Evolutionary conservation across 2,888 invertebrate genomes (phyloP), one percentile per base, ranked within the genome.

Genomic region (Brenthis hecate): DNA sequence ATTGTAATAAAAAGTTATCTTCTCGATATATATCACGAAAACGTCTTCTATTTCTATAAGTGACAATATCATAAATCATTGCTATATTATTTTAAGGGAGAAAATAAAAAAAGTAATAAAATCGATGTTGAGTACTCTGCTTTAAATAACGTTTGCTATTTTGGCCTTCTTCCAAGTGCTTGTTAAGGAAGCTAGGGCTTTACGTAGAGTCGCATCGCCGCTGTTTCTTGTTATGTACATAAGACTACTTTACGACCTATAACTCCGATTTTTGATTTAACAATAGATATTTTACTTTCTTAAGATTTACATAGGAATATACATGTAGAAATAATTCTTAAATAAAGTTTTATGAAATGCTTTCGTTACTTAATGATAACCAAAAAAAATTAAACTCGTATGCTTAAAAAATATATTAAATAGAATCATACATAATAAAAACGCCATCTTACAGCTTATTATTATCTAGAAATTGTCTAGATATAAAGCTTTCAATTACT

Each of bases 131-230:
- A 66, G 65, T 69, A 69, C 57, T 66, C 53, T 56, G 56, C 66
- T 71, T 71, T 63, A 83, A 83, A 81, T 78, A 81, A 81, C 76
- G 79, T 79, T 85, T 80, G 83, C 85, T 85, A 82, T 86, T 86
- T 89, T 89, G 91, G 91, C 88, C 79, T 74, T 78, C 81, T 81
- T 85, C 91, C 91, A 90, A 89, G 78, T 82, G 84, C 91, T 90
- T 90, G 91, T 90, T 88, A 89, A 88, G 86, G 88, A 88, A 89
- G 82, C 86, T 84, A 80, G 83, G 80, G 85, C 85, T 82, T 85
- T 86, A 85, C 81, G 81, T 76, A 77, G 72, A 82, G 81, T 80
- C 80, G 81, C 66, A 51, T 65, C 60, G 67, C 83, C 82, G 83
- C 85, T 85, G 86, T 86, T 85, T 86, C 87, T 85, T 85, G 84